These are phyloP conservation scores for Papilio protenor DNA, from an alignment of 2,888 invertebrate genomes.

Conservation along the genomic window DNA sequence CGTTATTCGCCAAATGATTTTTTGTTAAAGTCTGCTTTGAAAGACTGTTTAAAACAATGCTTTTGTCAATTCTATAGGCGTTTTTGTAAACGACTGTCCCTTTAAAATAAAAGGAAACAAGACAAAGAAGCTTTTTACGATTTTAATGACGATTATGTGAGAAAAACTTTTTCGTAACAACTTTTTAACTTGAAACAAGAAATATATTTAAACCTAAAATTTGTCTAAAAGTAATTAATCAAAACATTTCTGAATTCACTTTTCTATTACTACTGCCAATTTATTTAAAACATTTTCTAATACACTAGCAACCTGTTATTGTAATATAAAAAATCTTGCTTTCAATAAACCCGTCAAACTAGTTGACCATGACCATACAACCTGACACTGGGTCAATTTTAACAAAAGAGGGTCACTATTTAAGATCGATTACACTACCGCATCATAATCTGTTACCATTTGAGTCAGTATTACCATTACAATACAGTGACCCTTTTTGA, in stretches of 20 bases:
- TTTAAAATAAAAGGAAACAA: slow-evolving; percentile 28
- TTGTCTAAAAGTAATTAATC: neutral
- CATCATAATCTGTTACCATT: slow-evolving; percentile 59
- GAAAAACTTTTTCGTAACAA: neutral
- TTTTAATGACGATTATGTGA: neutral
- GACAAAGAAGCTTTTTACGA: slow-evolving; percentile 28
- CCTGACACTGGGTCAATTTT: slow-evolving; percentile 72
- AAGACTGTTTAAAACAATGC: slow-evolving; percentile 39
- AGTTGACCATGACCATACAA: slow-evolving; percentile 61
- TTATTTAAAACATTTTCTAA: neutral
- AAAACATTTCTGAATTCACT: neutral
- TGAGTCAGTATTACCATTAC: slow-evolving; percentile 64
- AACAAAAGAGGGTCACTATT: slow-evolving; percentile 62
- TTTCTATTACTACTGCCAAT: neutral
- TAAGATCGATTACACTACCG: slow-evolving; percentile 65
- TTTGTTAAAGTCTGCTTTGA: slow-evolving; percentile 28
- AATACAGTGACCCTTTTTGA: slow-evolving; percentile 68
- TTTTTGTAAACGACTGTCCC: slow-evolving; percentile 33
- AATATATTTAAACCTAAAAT: neutral
- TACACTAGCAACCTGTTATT: slow-evolving; percentile 20
- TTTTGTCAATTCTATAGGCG: slow-evolving; percentile 37
- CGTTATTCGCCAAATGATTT: slow-evolving; percentile 33
- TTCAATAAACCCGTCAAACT: slow-evolving; percentile 48
- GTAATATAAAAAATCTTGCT: slow-evolving; percentile 16
- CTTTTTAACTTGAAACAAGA: neutral